Evolutionary conservation across 2,888 invertebrate genomes (phyloP).

Genomic region (Ferrisia virgata): DNA sequence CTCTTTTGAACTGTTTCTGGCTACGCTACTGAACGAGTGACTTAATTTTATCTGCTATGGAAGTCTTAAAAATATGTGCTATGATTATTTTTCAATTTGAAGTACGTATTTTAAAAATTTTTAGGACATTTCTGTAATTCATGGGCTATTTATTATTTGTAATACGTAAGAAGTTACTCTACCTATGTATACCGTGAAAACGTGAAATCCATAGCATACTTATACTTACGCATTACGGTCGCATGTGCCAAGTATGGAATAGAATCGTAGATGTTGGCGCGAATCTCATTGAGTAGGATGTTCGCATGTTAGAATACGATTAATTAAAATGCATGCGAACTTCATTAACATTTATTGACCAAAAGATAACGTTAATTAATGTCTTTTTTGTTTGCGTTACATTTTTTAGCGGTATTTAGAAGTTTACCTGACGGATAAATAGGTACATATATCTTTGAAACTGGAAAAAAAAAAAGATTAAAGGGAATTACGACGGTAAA

Average conservation of each 20-base stretch:
- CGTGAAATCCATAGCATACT: neutral
- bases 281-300: neutral
- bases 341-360: neutral
- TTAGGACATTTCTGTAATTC: too few relatives aligned
- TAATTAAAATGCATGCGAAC: constrained; percentile 11
- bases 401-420: neutral
- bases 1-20: too few relatives aligned
- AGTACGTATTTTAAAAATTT: too few relatives aligned
- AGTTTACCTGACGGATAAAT: neutral
- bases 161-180: too few relatives aligned
- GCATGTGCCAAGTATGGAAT: neutral
- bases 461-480: neutral
- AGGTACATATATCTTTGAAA: neutral
- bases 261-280: neutral
- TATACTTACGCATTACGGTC: neutral
- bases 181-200: too few relatives aligned
- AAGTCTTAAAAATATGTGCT: too few relatives aligned
- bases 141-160: too few relatives aligned
- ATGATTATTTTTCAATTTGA: too few relatives aligned
- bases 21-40: too few relatives aligned
- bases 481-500: too few relatives aligned
- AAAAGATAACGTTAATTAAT: constrained; percentile 25
- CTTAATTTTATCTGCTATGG: too few relatives aligned
- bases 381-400: neutral
- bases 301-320: neutral